These are phyloP conservation scores for Edolisoma coerulescens DNA, from an alignment of 2,113 vertebrate genomes.

Conservation along the genomic window DNA sequence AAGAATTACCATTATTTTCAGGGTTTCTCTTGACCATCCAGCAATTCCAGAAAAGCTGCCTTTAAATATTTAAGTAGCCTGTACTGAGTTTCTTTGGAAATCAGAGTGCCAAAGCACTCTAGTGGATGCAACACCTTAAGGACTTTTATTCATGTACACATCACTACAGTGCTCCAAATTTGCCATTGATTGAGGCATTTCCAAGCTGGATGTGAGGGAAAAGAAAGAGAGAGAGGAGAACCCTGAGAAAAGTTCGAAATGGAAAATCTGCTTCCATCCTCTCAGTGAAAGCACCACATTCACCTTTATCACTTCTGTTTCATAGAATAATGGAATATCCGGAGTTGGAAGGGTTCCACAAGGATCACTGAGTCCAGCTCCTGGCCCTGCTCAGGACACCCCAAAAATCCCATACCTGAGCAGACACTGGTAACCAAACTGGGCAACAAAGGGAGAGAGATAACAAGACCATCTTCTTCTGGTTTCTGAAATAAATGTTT, in stretches of 20 bases:
- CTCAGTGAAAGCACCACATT: neutral
- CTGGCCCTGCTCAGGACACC: neutral
- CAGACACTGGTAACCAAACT: neutral
- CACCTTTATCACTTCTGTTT: neutral
- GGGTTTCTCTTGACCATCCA: neutral
- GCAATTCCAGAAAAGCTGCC: neutral
- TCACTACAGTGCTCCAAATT: neutral
- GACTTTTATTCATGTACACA: neutral
- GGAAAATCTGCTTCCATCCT: neutral
- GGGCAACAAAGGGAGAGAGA: neutral
- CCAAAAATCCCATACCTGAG: neutral
- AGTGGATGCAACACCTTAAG: neutral
- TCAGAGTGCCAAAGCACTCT: neutral
- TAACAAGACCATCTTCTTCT: accelerated
- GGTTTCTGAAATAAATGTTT: neutral
- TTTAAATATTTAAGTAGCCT: neutral
- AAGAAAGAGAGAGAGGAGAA: neutral
- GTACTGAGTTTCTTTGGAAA: neutral
- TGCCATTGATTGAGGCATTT: neutral
- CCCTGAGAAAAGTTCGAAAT: neutral
- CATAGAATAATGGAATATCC: neutral
- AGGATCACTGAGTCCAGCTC: neutral
- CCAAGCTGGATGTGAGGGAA: neutral
- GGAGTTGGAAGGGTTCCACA: neutral
- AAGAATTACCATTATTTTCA: neutral